Evolutionary conservation across 2,113 vertebrate genomes (phyloP).

Genomic region (Cryptomyrus ogoouensis): DNA sequence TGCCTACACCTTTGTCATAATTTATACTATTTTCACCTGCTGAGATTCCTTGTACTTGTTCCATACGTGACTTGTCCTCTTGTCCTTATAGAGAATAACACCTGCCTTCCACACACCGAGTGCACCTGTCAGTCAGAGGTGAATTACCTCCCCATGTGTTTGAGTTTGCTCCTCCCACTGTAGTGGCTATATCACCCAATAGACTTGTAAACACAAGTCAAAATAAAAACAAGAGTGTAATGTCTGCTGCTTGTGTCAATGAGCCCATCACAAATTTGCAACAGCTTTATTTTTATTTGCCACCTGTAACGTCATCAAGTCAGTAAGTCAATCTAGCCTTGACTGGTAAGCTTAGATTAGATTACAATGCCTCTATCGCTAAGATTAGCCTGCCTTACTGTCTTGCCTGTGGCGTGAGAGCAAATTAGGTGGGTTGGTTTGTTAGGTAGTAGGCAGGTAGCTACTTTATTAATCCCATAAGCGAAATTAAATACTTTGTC

Average conservation of each 20-base stretch:
- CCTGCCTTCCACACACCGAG: not conserved
- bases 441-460: not conserved
- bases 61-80: not conserved
- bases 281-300: not conserved
- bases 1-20: not conserved
- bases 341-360: not conserved
- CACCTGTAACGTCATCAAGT: not conserved
- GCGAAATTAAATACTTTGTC: not conserved
- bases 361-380: not conserved
- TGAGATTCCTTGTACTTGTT: not conserved
- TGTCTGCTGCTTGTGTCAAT: not conserved
- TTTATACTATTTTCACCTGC: not conserved
- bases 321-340: not conserved
- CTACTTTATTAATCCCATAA: not conserved
- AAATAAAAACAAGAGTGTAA: not conserved
- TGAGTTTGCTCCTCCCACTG: not conserved
- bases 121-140: not conserved
- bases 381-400: not conserved
- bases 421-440: not conserved
- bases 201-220: not conserved
- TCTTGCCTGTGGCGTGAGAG: not conserved
- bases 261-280: not conserved
- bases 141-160: not conserved
- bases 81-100: not conserved
- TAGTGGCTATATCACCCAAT: not conserved